Conservation (phyloP, 2,888 invertebrate genomes). For the Anagyrus pseudococci region DNA sequence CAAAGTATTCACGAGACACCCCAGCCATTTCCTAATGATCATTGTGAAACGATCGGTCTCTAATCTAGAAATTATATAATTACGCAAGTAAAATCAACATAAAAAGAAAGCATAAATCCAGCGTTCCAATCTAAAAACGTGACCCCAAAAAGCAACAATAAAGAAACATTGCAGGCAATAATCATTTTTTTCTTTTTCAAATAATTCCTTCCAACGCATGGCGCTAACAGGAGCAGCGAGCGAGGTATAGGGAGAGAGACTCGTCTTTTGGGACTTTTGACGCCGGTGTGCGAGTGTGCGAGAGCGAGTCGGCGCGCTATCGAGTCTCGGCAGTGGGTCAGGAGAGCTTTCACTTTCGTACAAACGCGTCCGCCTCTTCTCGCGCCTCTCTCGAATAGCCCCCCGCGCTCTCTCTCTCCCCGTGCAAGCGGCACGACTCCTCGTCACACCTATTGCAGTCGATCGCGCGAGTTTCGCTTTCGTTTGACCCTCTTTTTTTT, state of each 20-base stretch:
- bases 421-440: constrained; percentile 31
- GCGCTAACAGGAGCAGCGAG: too few relatives aligned
- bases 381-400: constrained; percentile 26
- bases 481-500: constrained; percentile 49
- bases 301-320: too few relatives aligned
- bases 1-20: too few relatives aligned
- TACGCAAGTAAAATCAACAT: too few relatives aligned
- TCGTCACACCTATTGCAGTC: constrained; percentile 1
- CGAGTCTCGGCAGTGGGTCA: constrained; percentile 54
- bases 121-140: too few relatives aligned
- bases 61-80: too few relatives aligned
- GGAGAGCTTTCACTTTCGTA: constrained; percentile 57
- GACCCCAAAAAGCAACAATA: too few relatives aligned
- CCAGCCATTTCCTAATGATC: too few relatives aligned
- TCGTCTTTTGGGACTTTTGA: constrained; percentile 49
- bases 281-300: too few relatives aligned
- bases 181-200: not conserved
- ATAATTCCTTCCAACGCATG: not conserved
- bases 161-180: too few relatives aligned
- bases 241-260: not conserved
- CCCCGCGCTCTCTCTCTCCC: constrained; percentile 26
- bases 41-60: too few relatives aligned
- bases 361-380: constrained; percentile 35
- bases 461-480: constrained; percentile 47
- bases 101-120: too few relatives aligned